Evolutionary conservation across 2,888 invertebrate genomes (phyloP).

Genomic region (Nasonovia ribisnigri): DNA sequence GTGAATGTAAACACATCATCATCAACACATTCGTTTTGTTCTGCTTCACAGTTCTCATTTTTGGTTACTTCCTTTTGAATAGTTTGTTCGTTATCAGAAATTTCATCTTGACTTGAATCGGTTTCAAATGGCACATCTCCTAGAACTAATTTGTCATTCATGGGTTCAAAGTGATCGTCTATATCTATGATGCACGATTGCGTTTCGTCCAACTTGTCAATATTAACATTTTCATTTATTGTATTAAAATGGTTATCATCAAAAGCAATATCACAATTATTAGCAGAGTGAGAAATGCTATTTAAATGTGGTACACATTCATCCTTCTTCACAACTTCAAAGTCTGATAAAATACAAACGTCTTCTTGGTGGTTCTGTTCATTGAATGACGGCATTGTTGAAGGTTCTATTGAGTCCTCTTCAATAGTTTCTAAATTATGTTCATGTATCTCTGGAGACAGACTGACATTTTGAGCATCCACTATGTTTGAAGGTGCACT

Average conservation of each 20-base stretch:
- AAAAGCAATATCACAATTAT: constrained; percentile 36
- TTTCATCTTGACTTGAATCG: constrained; percentile 35
- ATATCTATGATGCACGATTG: constrained; percentile 30
- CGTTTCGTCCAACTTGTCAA: neutral
- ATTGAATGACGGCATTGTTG: neutral
- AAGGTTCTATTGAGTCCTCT: constrained; percentile 11
- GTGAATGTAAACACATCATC: constrained; percentile 43
- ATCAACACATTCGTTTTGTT: neutral
- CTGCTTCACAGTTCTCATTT: neutral
- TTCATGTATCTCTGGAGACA: neutral
- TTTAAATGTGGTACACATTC: constrained; percentile 48
- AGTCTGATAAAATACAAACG: neutral
- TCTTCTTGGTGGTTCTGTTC: constrained; percentile 4
- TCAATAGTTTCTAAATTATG: constrained; percentile 28
- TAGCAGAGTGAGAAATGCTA: constrained; percentile 19
- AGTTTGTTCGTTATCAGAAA: constrained; percentile 46
- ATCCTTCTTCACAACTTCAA: constrained; percentile 44
- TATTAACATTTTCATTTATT: neutral
- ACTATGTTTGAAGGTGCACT: neutral
- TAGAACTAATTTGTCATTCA: constrained; percentile 62
- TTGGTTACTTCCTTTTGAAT: neutral
- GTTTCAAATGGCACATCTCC: constrained; percentile 59
- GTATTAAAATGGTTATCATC: constrained; percentile 42
- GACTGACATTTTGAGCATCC: neutral
- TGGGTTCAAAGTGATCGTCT: constrained; percentile 52